Evolutionary conservation across 1,140 invertebrate species (phyloP).

Genomic region (Formica exsecta): DNA sequence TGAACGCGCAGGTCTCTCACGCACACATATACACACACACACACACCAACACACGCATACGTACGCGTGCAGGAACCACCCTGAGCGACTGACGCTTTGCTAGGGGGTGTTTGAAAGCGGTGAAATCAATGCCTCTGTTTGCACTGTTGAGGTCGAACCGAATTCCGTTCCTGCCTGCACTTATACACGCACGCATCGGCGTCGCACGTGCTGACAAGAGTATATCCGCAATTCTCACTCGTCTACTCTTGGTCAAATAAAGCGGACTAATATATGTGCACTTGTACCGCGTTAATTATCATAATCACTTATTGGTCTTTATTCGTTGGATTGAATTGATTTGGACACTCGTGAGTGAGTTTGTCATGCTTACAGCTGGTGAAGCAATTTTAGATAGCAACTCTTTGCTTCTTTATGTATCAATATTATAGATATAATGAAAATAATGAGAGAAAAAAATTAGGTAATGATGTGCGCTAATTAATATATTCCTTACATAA

Average conservation of each 20-base stretch:
- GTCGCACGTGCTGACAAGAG: constrained; percentile 36
- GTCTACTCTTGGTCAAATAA: constrained; percentile 38
- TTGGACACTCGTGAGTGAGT: neutral
- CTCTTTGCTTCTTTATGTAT: neutral
- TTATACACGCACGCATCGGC: constrained; percentile 65
- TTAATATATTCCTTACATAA: neutral
- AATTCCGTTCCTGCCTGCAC: constrained; percentile 80
- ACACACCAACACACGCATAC: constrained; percentile 17
- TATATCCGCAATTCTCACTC: constrained; percentile 2
- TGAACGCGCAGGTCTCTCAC: constrained; percentile 78
- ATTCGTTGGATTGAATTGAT: neutral
- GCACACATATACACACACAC: constrained; percentile 32
- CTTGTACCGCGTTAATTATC: constrained; percentile 43
- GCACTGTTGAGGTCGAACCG: constrained; percentile 86
- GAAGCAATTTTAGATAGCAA: neutral
- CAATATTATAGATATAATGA: neutral
- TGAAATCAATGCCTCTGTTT: constrained; percentile 87
- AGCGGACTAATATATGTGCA: constrained; percentile 39
- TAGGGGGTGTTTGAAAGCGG: constrained; percentile 85
- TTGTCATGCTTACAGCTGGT: neutral
- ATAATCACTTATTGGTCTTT: constrained; percentile 40
- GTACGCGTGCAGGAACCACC: constrained; percentile 54
- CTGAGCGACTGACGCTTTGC: constrained; percentile 81
- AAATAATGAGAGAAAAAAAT: constrained; percentile 6
- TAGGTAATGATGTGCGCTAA: neutral